These are phyloP conservation scores for Hemicentrotus pulcherrimus DNA, from an alignment of 35 echinoderm and acorn worm species.

Conservation along the genomic window DNA sequence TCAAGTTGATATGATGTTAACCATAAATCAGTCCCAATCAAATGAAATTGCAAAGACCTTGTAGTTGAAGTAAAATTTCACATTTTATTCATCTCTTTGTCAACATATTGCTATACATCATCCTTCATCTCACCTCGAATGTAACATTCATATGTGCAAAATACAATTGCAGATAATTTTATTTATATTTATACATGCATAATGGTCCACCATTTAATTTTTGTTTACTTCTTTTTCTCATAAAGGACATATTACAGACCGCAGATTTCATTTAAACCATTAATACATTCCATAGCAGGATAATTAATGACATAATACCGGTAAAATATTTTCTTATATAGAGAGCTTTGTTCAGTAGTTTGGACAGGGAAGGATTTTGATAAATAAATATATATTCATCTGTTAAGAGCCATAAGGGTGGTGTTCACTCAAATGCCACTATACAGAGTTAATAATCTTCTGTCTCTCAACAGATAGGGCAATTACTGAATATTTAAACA, in stretches of 20 bases:
- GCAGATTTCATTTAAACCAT: not conserved
- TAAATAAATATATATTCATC: not conserved
- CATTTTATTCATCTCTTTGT: not conserved
- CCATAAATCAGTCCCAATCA: not conserved
- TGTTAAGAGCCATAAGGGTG: not conserved
- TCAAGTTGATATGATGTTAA: no score
- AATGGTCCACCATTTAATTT: not conserved
- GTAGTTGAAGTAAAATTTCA: not conserved
- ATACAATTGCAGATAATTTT: not conserved
- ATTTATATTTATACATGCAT: not conserved
- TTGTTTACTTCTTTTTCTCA: not conserved
- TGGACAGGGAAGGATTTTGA: not conserved
- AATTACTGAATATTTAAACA: no score
- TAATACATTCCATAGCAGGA: not conserved
- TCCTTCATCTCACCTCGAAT: not conserved
- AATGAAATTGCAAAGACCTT: not conserved
- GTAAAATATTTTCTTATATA: not conserved
- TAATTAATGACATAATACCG: no score
- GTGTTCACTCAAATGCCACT: no score
- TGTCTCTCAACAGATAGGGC: no score
- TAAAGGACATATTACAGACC: not conserved
- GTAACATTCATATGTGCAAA: not conserved
- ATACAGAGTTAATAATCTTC: no score
- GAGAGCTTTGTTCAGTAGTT: not conserved
- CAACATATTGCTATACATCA: slow-evolving; percentile 2